Evolutionary conservation across 2,797 vertebrate species (phyloP).

Genomic region (Propithecus deckenii): DNA sequence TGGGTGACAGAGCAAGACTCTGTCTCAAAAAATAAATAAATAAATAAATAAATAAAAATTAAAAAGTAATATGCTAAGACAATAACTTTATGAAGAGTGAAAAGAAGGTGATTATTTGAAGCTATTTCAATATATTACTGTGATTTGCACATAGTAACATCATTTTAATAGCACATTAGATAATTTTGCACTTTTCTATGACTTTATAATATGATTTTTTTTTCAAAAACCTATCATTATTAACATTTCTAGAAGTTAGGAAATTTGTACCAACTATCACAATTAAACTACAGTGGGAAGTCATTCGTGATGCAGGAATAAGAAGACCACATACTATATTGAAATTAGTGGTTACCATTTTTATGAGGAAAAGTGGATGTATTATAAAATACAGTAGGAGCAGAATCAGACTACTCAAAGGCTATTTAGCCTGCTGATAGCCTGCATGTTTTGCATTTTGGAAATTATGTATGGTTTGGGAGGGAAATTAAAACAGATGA

Average conservation of each 20-base stretch:
- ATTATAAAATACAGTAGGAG: slow-evolving; percentile 13
- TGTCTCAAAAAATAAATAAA: not conserved
- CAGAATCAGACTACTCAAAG: not conserved
- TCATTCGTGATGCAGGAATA: not conserved
- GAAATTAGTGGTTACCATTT: not conserved
- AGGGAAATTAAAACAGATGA: not conserved
- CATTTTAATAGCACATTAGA: slow-evolving; percentile 34
- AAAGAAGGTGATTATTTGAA: slow-evolving; percentile 50
- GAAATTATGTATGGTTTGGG: not conserved
- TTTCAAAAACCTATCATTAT: slow-evolving; percentile 6
- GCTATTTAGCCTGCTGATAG: not conserved
- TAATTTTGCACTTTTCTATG: slow-evolving; percentile 21
- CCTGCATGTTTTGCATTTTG: slow-evolving; percentile 28
- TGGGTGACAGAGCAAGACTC: not conserved
- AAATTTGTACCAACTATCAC: not conserved
- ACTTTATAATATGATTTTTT: slow-evolving; percentile 2
- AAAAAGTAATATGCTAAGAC: not conserved
- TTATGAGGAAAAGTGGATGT: not conserved
- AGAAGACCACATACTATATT: not conserved
- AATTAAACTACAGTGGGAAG: slow-evolving; percentile 34
- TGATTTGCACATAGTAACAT: slow-evolving; percentile 12
- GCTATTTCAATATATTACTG: not conserved
- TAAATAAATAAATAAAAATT: not conserved
- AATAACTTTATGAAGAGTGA: not conserved
- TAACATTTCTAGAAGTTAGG: slow-evolving; percentile 1